Evolutionary conservation across 2,113 vertebrate species (phyloP).

Genomic region (Cololabis saira): DNA sequence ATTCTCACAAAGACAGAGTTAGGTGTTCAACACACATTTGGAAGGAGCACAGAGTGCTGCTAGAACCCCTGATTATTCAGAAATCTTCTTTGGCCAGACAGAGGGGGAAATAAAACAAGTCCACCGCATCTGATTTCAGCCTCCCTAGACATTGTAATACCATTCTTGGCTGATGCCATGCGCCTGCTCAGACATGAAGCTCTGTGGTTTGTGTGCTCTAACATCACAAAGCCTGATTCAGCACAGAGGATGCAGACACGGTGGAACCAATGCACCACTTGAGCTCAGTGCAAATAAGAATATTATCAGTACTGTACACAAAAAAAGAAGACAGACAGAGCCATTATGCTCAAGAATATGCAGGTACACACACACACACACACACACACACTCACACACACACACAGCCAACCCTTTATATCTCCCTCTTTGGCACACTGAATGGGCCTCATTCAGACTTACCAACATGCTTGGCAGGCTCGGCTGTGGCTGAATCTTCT

Average conservation of each 20-base stretch:
- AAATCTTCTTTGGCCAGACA: conserved; percentile 29
- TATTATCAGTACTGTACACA: conserved; percentile 39
- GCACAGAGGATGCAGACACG: conserved; percentile 28
- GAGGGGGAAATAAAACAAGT: conserved; percentile 53
- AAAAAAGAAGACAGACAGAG: conserved; percentile 50
- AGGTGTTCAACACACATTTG: conserved; percentile 8
- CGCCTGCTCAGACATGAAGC: conserved; percentile 25
- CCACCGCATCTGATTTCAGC: conserved; percentile 40
- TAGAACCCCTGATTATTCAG: conserved; percentile 40
- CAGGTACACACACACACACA: conserved; percentile 48
- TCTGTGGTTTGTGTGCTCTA: conserved; percentile 34
- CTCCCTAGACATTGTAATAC: conserved; percentile 33
- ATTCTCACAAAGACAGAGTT: conserved; percentile 23
- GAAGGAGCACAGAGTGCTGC: conserved; percentile 3
- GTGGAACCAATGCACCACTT: conserved; percentile 33
- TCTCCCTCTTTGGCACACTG: conserved; percentile 44
- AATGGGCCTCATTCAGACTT: conserved; percentile 75
- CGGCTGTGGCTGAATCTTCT: conserved; percentile 54
- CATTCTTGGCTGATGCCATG: conserved; percentile 26
- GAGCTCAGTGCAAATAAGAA: conserved; percentile 42
- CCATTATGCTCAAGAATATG: conserved; percentile 41
- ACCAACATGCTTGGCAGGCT: conserved; percentile 78
- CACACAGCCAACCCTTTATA: background rate
- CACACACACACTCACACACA: conserved; percentile 21
- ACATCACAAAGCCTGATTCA: conserved; percentile 50